Base-by-base conservation (phyloP, 2,888 invertebrate genomes). In the Neria commutata region DNA sequence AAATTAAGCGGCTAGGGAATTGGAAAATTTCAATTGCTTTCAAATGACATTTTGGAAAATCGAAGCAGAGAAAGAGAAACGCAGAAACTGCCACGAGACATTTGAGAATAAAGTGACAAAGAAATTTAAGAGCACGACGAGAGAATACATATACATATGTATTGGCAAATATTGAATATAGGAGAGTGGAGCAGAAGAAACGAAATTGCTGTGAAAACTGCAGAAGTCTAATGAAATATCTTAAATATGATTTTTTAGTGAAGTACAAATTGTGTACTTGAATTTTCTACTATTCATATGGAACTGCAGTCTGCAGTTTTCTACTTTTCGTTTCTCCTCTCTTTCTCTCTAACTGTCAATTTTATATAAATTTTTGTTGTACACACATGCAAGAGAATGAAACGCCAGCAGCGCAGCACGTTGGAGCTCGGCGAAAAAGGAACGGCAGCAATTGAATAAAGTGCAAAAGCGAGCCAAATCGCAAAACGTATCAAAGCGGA, bases 391-490 rank as follows among this genome's bases (percentile, higher is more conserved):
- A 37, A 8, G 37, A 37, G 42, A 4, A 42, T 3, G 21, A 42
- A 42, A 19, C 42, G 42, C 62, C 60, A 56, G 48, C 42, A 29
- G 51, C 33, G 42, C 37, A 45, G 51, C 24, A 34, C 46, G 29
- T 11, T 25, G n/a, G 17, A 53, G 19, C 33, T 49, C 40, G 48
- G 21, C 49, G 29, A 56, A 54, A 52, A 55, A 60, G n/a, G n/a
- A n/a, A n/a, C n/a, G n/a, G n/a, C n/a, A n/a, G n/a, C n/a, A n/a
- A 64, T 60, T 58, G 55, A 54, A 57, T 60, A 61, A 55, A 57
- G 60, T 60, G 54, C 52, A 53, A 54, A 59, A 47, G 34, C 17
- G 17, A 53, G 37, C 53, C 23, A 54, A 29, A 6, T n/a, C n/a
- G 19, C 42, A 42, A 42, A 47, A 52, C 25, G 23, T 14, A 14